phyloP scores from a whole-genome alignment of 2,888 invertebrate species.

The Hydrotaea cyrtoneurina region DNA sequence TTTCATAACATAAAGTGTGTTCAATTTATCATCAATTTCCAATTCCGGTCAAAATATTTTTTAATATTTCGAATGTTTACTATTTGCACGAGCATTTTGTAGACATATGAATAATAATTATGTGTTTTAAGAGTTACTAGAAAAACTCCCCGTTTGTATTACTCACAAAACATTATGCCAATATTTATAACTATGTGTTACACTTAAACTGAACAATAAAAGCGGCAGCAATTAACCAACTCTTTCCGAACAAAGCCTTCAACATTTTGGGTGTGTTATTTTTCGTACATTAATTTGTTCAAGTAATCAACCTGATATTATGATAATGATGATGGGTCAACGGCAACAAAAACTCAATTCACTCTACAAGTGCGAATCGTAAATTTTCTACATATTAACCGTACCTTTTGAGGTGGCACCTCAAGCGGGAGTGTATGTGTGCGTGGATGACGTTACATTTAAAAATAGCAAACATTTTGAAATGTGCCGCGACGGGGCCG shows the following conservation, averaged over 20 bases:
- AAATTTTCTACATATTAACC: constrained; percentile 24
- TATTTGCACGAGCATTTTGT: too few species aligned
- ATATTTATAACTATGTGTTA: constrained; percentile 23
- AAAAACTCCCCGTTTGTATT: not conserved
- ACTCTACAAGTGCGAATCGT: constrained; percentile 24
- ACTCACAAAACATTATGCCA: constrained; percentile 2
- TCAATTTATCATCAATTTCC: too few species aligned
- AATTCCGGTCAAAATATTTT: too few species aligned
- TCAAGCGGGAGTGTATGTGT: not conserved
- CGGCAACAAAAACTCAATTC: constrained; percentile 2
- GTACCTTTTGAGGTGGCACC: not conserved
- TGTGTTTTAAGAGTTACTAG: not conserved
- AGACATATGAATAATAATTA: too few species aligned
- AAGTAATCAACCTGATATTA: not conserved
- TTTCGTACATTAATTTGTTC: not conserved
- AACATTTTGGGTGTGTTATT: constrained; percentile 21
- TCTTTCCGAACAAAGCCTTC: not conserved
- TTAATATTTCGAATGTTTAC: too few species aligned
- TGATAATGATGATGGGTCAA: not conserved
- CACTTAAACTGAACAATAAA: constrained; percentile 1
- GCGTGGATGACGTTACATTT: constrained; percentile 26
- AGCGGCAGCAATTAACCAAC: not conserved
- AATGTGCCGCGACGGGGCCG: not conserved
- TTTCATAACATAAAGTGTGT: too few species aligned
- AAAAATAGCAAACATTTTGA: constrained; percentile 4